Base-by-base conservation (phyloP, 2,888 invertebrate genomes). In the Dyspetes luteomarginatus region DNA sequence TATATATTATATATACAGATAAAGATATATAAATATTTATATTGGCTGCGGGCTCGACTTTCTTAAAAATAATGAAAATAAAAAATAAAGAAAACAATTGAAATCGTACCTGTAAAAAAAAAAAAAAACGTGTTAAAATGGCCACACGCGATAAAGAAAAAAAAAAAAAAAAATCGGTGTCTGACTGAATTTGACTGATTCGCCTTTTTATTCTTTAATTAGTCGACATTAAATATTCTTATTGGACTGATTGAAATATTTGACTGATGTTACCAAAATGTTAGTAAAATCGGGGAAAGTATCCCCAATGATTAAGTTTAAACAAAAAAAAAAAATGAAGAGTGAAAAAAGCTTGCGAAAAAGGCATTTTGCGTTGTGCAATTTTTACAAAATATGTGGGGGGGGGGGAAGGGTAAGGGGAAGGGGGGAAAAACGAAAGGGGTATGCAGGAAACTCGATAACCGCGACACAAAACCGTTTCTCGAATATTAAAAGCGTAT, bases 261-360 rank as follows among this genome's bases (percentile, higher is more conserved):
- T 89, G 92, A 92, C 92, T 91, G 91, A 92, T 91, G 91, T 92
- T 91, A 92, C 92, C 92, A 92, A 91, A 92, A 90, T 89, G 88
- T 90, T 91, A 88, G 90, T 89, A 90, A 89, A 90, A 75, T 81
- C 48, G 77, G 65, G 73, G 73, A 62, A 65, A 73, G 89, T 88
- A 86, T 89, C 89, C 89, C 89, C 90, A 90, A 90, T 90, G 87
- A 89, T 89, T 91, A 91, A 91, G 90, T 89, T 89, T 85, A 82
- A 75, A 76, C 65, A 52, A 69, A n/a, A 12, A 56, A 30, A 45
- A 64, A 58, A 69, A 72, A 17, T 28, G 9, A 60, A 43, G 48
- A 36, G 62, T 36, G 43, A 7, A 24, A 41, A 60, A 26, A 22
- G 30, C 45, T 28, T 12, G 30, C 50, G n/a, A 17, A 48, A 64